Evolutionary conservation across 2,113 vertebrate genomes (phyloP).

Genomic region (Megaceryle maxima): DNA sequence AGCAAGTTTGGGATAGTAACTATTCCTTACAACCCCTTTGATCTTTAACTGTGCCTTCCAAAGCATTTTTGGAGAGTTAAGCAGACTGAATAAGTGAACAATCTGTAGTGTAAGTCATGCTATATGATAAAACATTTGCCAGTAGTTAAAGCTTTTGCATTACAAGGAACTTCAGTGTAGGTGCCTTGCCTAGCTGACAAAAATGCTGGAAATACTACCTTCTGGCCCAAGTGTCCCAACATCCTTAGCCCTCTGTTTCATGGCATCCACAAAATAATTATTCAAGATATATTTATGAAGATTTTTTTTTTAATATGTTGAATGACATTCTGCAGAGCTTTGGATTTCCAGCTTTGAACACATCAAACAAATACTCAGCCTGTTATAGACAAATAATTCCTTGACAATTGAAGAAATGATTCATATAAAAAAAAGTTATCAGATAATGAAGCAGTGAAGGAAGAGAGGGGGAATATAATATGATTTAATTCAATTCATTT

Average conservation of each 20-base stretch:
- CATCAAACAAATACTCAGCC: background rate
- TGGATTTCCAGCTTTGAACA: background rate
- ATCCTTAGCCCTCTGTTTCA: background rate
- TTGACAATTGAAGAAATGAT: background rate
- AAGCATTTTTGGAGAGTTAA: background rate
- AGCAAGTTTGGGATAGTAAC: background rate
- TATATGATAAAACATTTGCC: background rate
- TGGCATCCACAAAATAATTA: background rate
- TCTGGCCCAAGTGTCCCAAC: background rate
- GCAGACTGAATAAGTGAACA: background rate
- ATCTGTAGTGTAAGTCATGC: background rate
- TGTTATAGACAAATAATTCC: background rate
- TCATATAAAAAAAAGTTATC: background rate
- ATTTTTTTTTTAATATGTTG: background rate
- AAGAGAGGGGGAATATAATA: fast-evolving
- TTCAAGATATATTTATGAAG: background rate
- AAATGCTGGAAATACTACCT: background rate
- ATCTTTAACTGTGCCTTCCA: background rate
- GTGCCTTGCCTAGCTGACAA: background rate
- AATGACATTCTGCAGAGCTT: background rate
- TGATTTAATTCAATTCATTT: background rate
- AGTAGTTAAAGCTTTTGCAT: background rate
- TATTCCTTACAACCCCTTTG: background rate
- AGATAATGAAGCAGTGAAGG: background rate
- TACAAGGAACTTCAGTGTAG: background rate